Conservation (phyloP, 2,888 invertebrate species). For the Oxyscelio sp. region DNA sequence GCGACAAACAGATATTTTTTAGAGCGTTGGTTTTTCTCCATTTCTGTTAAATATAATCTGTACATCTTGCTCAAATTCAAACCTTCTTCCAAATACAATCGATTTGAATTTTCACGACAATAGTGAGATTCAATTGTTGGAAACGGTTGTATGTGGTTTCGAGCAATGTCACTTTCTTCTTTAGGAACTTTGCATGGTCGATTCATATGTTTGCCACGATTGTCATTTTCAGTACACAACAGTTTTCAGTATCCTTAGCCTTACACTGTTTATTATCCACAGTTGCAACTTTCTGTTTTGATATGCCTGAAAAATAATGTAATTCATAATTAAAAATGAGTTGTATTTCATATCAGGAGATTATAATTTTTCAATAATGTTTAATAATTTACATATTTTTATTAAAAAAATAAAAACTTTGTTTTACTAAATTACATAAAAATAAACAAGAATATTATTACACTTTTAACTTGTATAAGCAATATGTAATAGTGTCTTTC, state of each 20-base stretch:
- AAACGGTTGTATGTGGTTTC: conserved; percentile 67
- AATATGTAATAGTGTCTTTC: too few species aligned
- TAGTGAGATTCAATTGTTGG: conserved; percentile 66
- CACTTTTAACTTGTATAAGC: too few species aligned
- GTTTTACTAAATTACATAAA: too few species aligned
- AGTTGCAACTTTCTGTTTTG: not conserved
- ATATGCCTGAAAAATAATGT: not conserved
- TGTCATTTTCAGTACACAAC: not conserved
- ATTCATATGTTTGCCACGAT: conserved; percentile 37
- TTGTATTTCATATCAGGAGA: too few species aligned
- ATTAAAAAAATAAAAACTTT: too few species aligned
- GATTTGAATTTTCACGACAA: conserved; percentile 41
- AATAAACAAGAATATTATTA: too few species aligned
- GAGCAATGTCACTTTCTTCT: conserved; percentile 47
- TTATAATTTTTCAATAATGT: too few species aligned
- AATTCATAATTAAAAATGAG: too few species aligned
- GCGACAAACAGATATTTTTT: too few species aligned
- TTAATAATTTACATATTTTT: too few species aligned
- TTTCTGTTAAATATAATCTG: conserved; percentile 43
- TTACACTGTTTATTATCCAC: not conserved
- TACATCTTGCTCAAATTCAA: conserved; percentile 55
- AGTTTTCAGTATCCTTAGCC: too few species aligned
- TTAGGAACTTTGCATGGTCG: conserved; percentile 51
- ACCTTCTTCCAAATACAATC: conserved; percentile 57
- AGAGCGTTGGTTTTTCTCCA: too few species aligned